Evolutionary conservation across 2,113 vertebrate genomes (phyloP).

Genomic region (Coregonus clupeaformis): DNA sequence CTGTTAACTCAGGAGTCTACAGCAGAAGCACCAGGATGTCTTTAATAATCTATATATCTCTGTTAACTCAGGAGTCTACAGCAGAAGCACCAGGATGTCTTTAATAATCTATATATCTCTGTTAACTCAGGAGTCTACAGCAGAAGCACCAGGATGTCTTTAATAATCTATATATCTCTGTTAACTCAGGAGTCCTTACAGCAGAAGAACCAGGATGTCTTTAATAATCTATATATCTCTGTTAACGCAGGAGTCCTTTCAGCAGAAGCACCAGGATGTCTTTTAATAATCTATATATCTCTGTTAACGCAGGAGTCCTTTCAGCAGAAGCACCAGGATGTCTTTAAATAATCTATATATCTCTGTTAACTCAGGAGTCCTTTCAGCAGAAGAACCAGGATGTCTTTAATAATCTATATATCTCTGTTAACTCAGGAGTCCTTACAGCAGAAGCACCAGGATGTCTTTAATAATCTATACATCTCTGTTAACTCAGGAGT

Average conservation of each 20-base stretch:
- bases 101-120: too few relatives aligned
- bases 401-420: background rate
- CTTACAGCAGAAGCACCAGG: constrained; percentile 78
- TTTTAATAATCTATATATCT: background rate
- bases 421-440: constrained; percentile 72
- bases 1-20: background rate
- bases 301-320: constrained; percentile 77
- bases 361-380: background rate
- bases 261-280: too few relatives aligned
- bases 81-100: constrained; percentile 70
- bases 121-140: background rate
- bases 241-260: background rate
- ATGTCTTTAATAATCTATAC: too few relatives aligned
- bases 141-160: too few relatives aligned
- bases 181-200: constrained; percentile 79
- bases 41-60: background rate
- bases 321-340: constrained; percentile 73
- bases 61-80: constrained; percentile 78
- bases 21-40: too few relatives aligned
- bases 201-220: constrained; percentile 68
- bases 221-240: too few relatives aligned
- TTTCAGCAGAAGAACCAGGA: too few relatives aligned
- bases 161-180: background rate
- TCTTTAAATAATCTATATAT: too few relatives aligned
- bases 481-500: background rate